Conservation (phyloP, 1,140 invertebrate genomes). For the Pseudomyrmex dendroicus region DNA sequence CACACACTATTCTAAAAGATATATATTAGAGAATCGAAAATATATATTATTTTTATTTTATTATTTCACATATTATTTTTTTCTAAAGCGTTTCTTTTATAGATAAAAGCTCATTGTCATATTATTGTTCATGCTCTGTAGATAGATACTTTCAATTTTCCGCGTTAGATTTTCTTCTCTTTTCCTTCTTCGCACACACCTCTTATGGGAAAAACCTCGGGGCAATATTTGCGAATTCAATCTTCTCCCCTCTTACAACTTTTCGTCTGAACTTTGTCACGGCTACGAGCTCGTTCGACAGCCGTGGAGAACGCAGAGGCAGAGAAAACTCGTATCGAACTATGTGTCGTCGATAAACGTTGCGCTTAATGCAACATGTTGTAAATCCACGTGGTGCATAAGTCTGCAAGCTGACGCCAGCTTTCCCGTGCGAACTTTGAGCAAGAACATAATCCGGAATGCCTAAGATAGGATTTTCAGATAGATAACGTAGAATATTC, state of each 20-base stretch:
- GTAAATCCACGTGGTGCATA: conserved; percentile 33
- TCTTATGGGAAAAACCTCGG: conserved; percentile 53
- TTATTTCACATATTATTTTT: neutral
- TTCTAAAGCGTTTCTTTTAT: neutral
- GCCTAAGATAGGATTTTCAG: conserved; percentile 9
- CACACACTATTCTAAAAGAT: too few species aligned
- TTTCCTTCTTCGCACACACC: conserved; percentile 1
- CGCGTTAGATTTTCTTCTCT: conserved; percentile 30
- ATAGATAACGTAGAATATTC: conserved; percentile 17
- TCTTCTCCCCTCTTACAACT: conserved; percentile 48
- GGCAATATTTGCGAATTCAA: conserved; percentile 72
- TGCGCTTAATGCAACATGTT: conserved; percentile 48
- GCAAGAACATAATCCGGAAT: conserved; percentile 23
- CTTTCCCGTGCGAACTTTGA: conserved; percentile 8
- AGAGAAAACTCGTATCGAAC: conserved; percentile 47
- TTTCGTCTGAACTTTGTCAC: conserved; percentile 43
- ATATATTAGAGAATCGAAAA: neutral
- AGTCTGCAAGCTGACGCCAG: conserved; percentile 18
- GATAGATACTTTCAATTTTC: conserved; percentile 38
- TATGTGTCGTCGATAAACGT: conserved; percentile 62
- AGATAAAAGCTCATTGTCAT: neutral
- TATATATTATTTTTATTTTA: too few species aligned
- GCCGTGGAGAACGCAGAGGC: neutral
- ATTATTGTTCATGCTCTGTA: conserved; percentile 5
- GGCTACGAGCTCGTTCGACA: conserved; percentile 30